These are phyloP conservation scores for Pipistrellus kuhlii DNA, from an alignment of 2,797 vertebrate genomes.

Conservation along the genomic window DNA sequence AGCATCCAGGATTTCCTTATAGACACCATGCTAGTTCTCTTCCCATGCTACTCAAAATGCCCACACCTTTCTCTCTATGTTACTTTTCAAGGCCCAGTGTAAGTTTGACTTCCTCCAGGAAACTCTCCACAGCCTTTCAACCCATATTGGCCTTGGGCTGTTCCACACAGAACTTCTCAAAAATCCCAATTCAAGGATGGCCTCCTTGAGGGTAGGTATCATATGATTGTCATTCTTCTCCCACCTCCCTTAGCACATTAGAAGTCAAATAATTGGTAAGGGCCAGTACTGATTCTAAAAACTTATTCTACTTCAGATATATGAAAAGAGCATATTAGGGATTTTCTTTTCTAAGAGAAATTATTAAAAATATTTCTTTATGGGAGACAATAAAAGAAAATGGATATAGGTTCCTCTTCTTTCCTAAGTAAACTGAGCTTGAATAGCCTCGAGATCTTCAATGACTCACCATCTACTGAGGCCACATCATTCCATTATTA, in stretches of 20 bases:
- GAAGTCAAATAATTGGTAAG: not conserved
- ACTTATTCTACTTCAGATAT: not conserved
- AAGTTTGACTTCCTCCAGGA: not conserved
- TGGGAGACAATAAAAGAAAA: not conserved
- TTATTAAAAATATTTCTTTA: constrained; percentile 19
- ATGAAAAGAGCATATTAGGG: not conserved
- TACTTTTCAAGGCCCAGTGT: not conserved
- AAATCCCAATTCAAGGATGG: not conserved
- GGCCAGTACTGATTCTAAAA: not conserved
- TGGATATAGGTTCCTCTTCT: not conserved
- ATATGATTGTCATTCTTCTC: not conserved
- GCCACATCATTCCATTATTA: not conserved
- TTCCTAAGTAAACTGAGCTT: constrained; percentile 40
- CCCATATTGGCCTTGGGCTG: not conserved
- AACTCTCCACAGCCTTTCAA: not conserved
- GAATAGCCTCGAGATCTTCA: constrained; percentile 29
- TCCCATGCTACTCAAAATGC: not conserved
- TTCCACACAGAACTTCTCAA: not conserved
- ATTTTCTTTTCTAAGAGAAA: constrained; percentile 16
- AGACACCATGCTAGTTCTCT: not conserved
- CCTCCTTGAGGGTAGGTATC: not conserved
- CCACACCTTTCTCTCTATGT: not conserved
- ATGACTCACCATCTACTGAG: not conserved
- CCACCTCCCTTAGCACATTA: not conserved
- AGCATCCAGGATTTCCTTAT: not conserved